Evolutionary conservation across 2,888 invertebrate genomes (phyloP).

Genomic region (Lysandra coridon): DNA sequence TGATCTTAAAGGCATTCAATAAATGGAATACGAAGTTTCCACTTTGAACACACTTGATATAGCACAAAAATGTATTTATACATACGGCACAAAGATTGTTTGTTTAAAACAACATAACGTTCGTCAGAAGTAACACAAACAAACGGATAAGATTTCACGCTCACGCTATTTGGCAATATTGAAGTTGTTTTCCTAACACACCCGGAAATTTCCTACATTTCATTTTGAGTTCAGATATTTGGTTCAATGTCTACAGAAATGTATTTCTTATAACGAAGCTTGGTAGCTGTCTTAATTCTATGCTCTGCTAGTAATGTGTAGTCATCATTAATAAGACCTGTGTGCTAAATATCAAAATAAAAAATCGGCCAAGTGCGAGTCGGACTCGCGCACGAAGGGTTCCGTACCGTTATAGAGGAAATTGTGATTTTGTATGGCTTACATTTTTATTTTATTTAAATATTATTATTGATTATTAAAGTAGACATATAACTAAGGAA

Average conservation of each 20-base stretch:
- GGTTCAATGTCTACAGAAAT: conserved; percentile 20
- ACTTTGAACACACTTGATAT: background rate
- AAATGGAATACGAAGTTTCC: background rate
- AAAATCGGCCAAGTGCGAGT: too few species aligned
- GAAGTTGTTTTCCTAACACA: conserved; percentile 32
- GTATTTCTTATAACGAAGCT: conserved; percentile 11
- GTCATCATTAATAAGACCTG: background rate
- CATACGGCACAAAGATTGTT: background rate
- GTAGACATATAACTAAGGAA: too few species aligned
- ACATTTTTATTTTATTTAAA: too few species aligned
- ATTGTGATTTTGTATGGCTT: too few species aligned
- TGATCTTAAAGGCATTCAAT: background rate
- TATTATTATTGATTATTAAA: too few species aligned
- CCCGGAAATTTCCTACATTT: conserved; percentile 32
- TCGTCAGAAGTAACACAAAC: conserved; percentile 9
- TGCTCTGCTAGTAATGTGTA: background rate
- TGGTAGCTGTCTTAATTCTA: too few species aligned
- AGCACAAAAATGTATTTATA: background rate
- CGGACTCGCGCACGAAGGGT: too few species aligned
- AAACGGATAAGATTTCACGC: conserved; percentile 20
- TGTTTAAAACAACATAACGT: conserved; percentile 4
- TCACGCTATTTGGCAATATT: conserved; percentile 31
- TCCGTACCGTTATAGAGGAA: too few species aligned
- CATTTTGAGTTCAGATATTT: conserved; percentile 30
- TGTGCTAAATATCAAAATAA: too few species aligned